Percentiles rank a stretch among this genome's conserved stretches.
phyloP scores from a whole-genome alignment of 2,797 vertebrate species.

The Lepidocolaptes lacrymiger region DNA sequence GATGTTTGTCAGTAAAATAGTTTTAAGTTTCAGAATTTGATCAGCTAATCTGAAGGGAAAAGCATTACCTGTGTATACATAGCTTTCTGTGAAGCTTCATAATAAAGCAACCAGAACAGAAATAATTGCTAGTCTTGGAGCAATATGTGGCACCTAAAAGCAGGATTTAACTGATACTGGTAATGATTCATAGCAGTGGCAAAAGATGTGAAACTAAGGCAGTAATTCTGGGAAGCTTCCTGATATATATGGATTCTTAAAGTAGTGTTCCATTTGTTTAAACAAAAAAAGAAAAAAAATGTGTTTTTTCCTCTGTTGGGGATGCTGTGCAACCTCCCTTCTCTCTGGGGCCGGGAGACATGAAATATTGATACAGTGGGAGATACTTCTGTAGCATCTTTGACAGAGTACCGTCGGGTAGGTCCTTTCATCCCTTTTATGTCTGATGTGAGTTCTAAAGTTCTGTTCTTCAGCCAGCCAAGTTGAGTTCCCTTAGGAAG shows the following conservation, averaged over 20 bases:
- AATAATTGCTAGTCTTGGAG: background rate
- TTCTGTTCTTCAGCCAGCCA: background rate
- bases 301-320: background rate
- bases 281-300: background rate
- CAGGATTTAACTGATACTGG: background rate
- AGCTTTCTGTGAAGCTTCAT: background rate
- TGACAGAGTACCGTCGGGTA: background rate
- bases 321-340: background rate
- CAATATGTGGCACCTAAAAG: background rate
- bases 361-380: constrained; percentile 42
- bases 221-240: background rate
- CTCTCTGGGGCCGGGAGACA: background rate
- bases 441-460: constrained; percentile 17
- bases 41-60: background rate
- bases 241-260: background rate
- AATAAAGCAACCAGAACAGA: background rate
- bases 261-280: background rate
- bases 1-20: background rate
- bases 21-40: background rate
- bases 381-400: constrained; percentile 29
- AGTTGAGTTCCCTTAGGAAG: background rate
- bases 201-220: background rate
- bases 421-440: constrained; percentile 18
- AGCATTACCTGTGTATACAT: background rate
- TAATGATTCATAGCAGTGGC: background rate